phyloP scores from a whole-genome alignment of 2,797 vertebrate genomes.

The Pelobates cultripes region DNA sequence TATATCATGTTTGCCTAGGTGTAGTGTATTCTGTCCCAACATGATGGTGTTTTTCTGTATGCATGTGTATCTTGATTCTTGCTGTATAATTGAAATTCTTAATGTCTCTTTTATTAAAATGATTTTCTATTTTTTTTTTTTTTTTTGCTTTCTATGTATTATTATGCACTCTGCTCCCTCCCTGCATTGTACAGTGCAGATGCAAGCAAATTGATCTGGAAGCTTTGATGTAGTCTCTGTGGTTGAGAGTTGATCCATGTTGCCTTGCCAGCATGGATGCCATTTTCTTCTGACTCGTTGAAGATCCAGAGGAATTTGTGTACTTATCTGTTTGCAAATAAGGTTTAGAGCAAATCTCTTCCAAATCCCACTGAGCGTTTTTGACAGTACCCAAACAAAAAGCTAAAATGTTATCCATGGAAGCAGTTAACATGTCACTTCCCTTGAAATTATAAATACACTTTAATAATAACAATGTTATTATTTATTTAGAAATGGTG shows the following conservation, averaged over 20 bases:
- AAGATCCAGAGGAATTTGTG: constrained; percentile 48
- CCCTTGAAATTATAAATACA: background rate
- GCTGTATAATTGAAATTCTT: no score
- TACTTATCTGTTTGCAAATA: constrained; percentile 53
- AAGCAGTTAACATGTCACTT: constrained; percentile 14
- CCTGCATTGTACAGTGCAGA: background rate
- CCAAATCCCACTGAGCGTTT: constrained; percentile 30
- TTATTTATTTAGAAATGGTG: no score
- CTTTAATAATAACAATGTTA: background rate
- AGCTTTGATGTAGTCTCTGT: constrained; percentile 56
- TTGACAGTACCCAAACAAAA: constrained; percentile 24
- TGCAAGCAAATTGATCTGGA: constrained; percentile 24
- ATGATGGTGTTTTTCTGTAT: no score
- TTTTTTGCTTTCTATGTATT: background rate
- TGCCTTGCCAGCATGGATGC: constrained; percentile 51
- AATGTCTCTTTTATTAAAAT: no score
- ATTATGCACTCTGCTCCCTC: background rate
- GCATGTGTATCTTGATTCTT: no score
- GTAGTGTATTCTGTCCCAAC: no score
- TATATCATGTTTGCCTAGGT: no score
- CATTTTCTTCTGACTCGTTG: constrained; percentile 38
- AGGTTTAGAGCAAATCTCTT: constrained; percentile 46
- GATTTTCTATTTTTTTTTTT: background rate
- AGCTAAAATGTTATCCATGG: constrained; percentile 21
- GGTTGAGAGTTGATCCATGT: constrained; percentile 51